Percentiles rank a stretch among this genome's conserved stretches.
phyloP scores from a whole-genome alignment of 1,140 invertebrate species.

The Megalopta genalis region DNA sequence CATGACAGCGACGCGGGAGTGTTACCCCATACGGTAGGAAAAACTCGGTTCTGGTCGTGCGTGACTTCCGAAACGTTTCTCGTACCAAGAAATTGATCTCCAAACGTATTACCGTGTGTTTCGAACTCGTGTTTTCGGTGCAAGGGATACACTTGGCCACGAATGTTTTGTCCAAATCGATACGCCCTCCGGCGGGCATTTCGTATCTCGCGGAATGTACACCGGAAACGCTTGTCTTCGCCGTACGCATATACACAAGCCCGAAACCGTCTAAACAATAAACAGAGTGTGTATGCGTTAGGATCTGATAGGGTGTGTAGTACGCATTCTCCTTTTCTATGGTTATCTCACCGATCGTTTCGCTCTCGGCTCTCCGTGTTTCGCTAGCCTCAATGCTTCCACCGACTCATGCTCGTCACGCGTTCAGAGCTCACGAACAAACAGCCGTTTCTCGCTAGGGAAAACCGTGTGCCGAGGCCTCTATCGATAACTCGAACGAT shows the following conservation, averaged over 20 bases:
- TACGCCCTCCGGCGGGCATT: conserved; percentile 64
- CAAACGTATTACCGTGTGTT: neutral
- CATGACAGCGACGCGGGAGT: conserved; percentile 77
- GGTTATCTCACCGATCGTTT: conserved; percentile 33
- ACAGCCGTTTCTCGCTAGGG: conserved; percentile 7
- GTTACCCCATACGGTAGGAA: conserved; percentile 78
- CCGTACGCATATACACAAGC: neutral
- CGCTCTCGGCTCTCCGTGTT: conserved; percentile 15
- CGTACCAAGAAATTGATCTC: neutral
- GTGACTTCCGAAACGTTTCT: neutral
- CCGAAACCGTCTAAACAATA: conserved; percentile 12
- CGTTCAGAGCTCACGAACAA: conserved; percentile 16
- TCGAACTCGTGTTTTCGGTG: neutral
- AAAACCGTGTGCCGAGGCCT: neutral
- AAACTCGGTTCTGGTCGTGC: conserved; percentile 27
- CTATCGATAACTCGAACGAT: conserved; percentile 14
- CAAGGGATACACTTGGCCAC: conserved; percentile 34
- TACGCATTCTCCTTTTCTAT: conserved; percentile 12
- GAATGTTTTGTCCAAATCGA: conserved; percentile 68
- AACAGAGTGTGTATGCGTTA: neutral
- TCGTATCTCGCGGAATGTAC: conserved; percentile 50
- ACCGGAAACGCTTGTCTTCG: conserved; percentile 41
- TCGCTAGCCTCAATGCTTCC: conserved; percentile 27
- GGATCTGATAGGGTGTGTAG: neutral
- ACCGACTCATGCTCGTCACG: conserved; percentile 36